A percentile compares a stretch with the other conserved stretches of the same genome.
Conservation (phyloP, 2,888 invertebrate genomes). For the Listrodromus nycthemerus region DNA sequence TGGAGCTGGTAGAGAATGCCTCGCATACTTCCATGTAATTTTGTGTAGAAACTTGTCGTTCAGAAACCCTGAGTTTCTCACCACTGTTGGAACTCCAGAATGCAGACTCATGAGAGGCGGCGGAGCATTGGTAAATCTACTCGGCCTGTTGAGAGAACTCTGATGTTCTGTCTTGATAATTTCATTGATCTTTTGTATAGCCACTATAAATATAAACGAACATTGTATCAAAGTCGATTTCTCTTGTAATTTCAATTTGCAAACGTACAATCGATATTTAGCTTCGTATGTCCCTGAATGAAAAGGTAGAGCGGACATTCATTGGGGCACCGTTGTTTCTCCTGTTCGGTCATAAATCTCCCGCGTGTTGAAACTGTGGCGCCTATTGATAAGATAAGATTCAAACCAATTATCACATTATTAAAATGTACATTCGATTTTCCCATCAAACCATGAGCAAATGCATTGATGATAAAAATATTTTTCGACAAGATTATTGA, state of each 20-base stretch:
- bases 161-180: constrained; percentile 85
- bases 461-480: too few species aligned
- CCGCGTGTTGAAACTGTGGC: constrained; percentile 87
- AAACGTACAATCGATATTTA: constrained; percentile 84
- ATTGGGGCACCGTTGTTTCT: constrained; percentile 84
- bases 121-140: constrained; percentile 84
- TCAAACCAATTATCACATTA: not conserved
- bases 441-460: too few species aligned
- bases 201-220: constrained; percentile 82
- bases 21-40: too few species aligned
- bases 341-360: constrained; percentile 86
- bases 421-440: too few species aligned
- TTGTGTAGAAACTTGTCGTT: too few species aligned
- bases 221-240: not conserved
- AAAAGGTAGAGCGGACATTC: constrained; percentile 86
- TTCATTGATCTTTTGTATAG: constrained; percentile 86
- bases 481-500: too few species aligned
- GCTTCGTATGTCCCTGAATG: constrained; percentile 86
- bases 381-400: constrained; percentile 79
- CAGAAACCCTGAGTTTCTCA: constrained; percentile 66
- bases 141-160: constrained; percentile 82
- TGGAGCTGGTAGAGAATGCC: too few species aligned
- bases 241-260: not conserved
- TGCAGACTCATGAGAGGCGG: constrained; percentile 85
- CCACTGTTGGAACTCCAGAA: constrained; percentile 81